phyloP scores from a whole-genome alignment of 2,888 invertebrate species.

The Apodemia zela region DNA sequence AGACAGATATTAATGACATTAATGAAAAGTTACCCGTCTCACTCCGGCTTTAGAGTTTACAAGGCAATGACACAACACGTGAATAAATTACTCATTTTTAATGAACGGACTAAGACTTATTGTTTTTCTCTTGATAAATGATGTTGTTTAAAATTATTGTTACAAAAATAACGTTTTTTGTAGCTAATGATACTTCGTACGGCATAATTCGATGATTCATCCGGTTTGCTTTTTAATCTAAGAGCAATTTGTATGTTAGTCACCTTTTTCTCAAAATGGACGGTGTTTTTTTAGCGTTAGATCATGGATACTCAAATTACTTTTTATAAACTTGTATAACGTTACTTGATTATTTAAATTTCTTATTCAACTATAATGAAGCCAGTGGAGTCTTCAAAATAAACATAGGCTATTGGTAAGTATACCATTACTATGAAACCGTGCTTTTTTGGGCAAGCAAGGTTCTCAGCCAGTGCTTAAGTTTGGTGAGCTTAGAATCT shows the following conservation, averaged over 20 bases:
- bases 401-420: no score
- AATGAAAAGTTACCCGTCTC: slow-evolving; percentile 1
- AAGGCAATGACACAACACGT: neutral
- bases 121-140: neutral
- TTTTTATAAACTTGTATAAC: no score
- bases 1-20: slow-evolving; percentile 1
- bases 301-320: no score
- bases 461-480: no score
- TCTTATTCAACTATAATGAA: no score
- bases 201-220: slow-evolving; percentile 3
- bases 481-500: no score
- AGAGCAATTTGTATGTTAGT: neutral
- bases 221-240: neutral
- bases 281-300: neutral
- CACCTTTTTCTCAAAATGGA: neutral
- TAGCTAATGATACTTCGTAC: neutral
- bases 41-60: neutral
- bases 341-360: no score
- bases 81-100: slow-evolving; percentile 5
- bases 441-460: no score
- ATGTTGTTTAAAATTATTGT: neutral
- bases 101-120: slow-evolving; percentile 8
- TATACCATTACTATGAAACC: no score
- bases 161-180: slow-evolving; percentile 7
- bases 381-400: no score